Percentiles rank a stretch among this genome's conserved stretches.
These are phyloP conservation scores for Lepilemur ruficaudatus DNA, from an alignment of 2,797 vertebrate species.

Conservation along the genomic window DNA sequence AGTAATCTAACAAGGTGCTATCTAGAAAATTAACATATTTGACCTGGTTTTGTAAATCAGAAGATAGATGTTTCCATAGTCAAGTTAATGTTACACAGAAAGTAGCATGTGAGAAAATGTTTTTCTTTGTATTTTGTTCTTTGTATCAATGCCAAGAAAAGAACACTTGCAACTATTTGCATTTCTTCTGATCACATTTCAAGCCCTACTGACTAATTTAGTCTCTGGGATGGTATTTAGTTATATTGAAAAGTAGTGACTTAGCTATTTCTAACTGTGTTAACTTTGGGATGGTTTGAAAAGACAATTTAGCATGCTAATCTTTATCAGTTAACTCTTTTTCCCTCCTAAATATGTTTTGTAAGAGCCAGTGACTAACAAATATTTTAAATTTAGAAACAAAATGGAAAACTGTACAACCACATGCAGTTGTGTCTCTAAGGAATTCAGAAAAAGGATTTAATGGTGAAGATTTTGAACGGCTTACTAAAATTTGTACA, in stretches of 20 bases:
- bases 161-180: neutral
- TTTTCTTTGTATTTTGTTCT: constrained; percentile 40
- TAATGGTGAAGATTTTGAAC: constrained; percentile 88
- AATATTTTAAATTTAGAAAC: constrained; percentile 87
- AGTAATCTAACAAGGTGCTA: neutral
- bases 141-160: neutral
- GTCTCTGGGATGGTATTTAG: constrained; percentile 23
- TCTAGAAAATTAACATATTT: neutral
- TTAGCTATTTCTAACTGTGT: constrained; percentile 5
- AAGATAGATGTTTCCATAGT: neutral
- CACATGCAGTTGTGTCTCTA: constrained; percentile 50
- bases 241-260: constrained; percentile 13
- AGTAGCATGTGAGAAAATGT: constrained; percentile 15
- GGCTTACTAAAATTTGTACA: constrained; percentile 91
- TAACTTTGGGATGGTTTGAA: constrained; percentile 30
- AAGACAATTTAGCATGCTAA: neutral
- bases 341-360: constrained; percentile 44
- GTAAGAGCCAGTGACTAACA: constrained; percentile 56
- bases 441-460: constrained; percentile 83
- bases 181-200: constrained; percentile 38
- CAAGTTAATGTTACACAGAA: constrained; percentile 39
- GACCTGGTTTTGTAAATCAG: constrained; percentile 57
- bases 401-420: constrained; percentile 86
- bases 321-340: neutral
- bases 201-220: neutral